Percentiles rank a stretch among this genome's conserved stretches.
Evolutionary conservation across 1,140 invertebrate species (phyloP).

Genomic region (Pseudomyrmex pallidus): DNA sequence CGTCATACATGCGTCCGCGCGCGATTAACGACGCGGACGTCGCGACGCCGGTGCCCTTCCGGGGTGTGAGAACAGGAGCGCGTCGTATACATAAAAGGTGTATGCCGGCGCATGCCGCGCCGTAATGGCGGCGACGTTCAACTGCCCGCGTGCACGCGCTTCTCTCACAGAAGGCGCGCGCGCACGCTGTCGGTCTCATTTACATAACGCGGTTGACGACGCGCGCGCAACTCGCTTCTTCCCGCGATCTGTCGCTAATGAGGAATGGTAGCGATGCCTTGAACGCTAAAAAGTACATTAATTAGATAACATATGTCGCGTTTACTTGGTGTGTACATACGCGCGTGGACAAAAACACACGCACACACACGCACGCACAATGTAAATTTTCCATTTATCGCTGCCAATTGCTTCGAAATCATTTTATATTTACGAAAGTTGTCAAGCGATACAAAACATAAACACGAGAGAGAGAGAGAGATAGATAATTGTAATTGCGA

Average conservation of each 20-base stretch:
- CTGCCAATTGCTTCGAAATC: too few relatives aligned
- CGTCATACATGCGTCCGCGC: not conserved
- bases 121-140: slow-evolving; percentile 81
- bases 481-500: too few relatives aligned
- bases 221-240: slow-evolving; percentile 38
- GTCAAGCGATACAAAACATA: too few relatives aligned
- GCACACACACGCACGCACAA: not conserved
- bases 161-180: slow-evolving; percentile 63
- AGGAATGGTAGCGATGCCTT: slow-evolving; percentile 21
- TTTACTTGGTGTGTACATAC: not conserved
- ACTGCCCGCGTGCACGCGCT: slow-evolving; percentile 73
- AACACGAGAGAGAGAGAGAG: too few relatives aligned
- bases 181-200: slow-evolving; percentile 70
- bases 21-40: not conserved
- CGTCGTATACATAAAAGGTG: not conserved
- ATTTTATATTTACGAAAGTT: too few relatives aligned
- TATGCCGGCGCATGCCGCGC: slow-evolving; percentile 67
- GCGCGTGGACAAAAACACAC: not conserved
- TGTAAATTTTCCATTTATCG: not conserved
- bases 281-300: slow-evolving; percentile 44
- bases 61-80: not conserved
- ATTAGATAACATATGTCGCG: slow-evolving; percentile 39
- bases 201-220: slow-evolving; percentile 71
- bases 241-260: slow-evolving; percentile 14
- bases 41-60: not conserved